Base-by-base conservation (phyloP, 2,797 vertebrate genomes). In the Hozukius guyotensis region DNA sequence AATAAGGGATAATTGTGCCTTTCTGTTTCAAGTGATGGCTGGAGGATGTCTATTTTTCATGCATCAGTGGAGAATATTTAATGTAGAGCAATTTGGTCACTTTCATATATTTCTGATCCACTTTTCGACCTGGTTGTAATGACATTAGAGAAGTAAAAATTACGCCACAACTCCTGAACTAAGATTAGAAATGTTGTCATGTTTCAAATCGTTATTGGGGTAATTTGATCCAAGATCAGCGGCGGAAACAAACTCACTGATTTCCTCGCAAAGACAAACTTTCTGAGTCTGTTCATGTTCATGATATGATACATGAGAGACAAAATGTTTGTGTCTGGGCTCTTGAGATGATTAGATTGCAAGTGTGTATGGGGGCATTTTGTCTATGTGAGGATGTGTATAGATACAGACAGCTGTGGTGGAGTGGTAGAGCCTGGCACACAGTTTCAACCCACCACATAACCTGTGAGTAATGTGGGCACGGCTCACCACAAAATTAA, bases 281-380 rank as follows among this genome's bases (percentile, higher is more conserved):
- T 31, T 59, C 29, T 60, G 42, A 72, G 32, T 53, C 63, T 57
- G n/a, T 80, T 80, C 70, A 36, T 38, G 60, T 76, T 82, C 67
- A 79, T 49, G 63, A 49, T 18, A 49, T 66, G 76, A 82, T 46
- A 16, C 63, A 80, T 72, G 29, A 81, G 73, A 86, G 69, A 59
- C 8, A 42, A 34, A 25, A 56, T 67, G 32, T 31, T 70, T 80
- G 52, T 46, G 69, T 79, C 36, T 84, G 52, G 72, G 36, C 57
- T 36, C 56, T 36, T 61, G 20, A 70, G 55, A 80, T 59, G 34
- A 80, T 87, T 62, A 79, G 72, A 86, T 80, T 27, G 32, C 7
- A 25, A 32, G 64, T 67, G n/a, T 62, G 22, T 52, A 59, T 72
- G 59, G 36, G 65, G 81, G 80, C 64, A 56, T 78, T 63, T 80